Percentiles rank a stretch among this genome's conserved stretches.
phyloP scores from a whole-genome alignment of 37 sponge, comb jelly and placozoan species.

The Beroe ovata region DNA sequence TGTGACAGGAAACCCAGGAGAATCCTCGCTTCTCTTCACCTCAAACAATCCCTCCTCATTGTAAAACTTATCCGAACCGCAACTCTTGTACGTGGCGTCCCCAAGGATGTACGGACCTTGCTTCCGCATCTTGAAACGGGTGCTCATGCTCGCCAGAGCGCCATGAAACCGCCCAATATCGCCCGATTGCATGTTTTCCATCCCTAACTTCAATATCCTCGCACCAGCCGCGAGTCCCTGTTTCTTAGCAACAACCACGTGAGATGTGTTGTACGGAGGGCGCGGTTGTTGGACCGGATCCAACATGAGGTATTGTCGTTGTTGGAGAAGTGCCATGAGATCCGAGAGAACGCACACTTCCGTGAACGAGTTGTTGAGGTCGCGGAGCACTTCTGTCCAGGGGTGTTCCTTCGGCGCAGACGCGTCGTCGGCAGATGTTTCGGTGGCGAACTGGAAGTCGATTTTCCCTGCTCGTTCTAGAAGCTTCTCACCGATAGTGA shows the following conservation, averaged over 20 bases:
- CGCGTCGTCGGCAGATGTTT: not conserved
- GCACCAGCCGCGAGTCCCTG: not conserved
- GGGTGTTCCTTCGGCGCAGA: conserved; percentile 48
- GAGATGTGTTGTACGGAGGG: conserved; percentile 44
- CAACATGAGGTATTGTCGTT: conserved; percentile 56
- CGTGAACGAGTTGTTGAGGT: conserved; percentile 26
- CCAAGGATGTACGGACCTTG: conserved; percentile 52
- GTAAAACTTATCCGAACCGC: not conserved
- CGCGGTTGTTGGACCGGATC: conserved; percentile 63
- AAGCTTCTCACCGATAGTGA: conserved; percentile 55
- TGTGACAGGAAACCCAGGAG: conserved; percentile 3
- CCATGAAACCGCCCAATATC: conserved; percentile 12
- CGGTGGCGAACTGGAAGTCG: conserved; percentile 32
- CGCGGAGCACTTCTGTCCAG: conserved; percentile 34
- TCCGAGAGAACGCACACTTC: conserved; percentile 33
- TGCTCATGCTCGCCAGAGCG: conserved; percentile 19
- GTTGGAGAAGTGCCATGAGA: conserved; percentile 64
- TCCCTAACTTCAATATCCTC: not conserved
- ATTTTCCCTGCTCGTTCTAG: conserved; percentile 49
- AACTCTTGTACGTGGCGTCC: conserved; percentile 53
- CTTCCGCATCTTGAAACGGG: conserved; percentile 46
- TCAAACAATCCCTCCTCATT: conserved; percentile 37
- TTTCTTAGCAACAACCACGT: conserved; percentile 50
- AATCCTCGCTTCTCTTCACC: conserved; percentile 24
- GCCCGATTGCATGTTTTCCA: not conserved